phyloP scores from a whole-genome alignment of 2,113 vertebrate species.

The Lophochroa leadbeateri region DNA sequence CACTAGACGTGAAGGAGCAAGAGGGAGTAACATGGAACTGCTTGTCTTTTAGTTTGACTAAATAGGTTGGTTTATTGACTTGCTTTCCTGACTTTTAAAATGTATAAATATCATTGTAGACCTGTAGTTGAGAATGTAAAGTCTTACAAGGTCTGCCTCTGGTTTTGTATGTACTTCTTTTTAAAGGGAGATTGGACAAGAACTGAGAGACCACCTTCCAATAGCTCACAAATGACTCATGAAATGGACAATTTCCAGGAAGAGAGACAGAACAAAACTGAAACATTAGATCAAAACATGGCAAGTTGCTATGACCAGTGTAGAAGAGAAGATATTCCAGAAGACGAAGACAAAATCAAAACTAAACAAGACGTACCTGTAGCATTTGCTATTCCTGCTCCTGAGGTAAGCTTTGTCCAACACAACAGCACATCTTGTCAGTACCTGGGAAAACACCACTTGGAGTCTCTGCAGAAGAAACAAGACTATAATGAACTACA shows the following conservation, averaged over 20 bases:
- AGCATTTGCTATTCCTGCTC: slow-evolving; percentile 65
- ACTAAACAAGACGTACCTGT: slow-evolving; percentile 35
- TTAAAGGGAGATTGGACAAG: slow-evolving; percentile 5
- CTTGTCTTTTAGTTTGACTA: background rate
- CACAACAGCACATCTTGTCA: background rate
- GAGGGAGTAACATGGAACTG: background rate
- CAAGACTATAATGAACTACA: fast-evolving
- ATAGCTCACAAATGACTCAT: slow-evolving; percentile 70
- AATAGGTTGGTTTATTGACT: background rate
- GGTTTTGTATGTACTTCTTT: background rate
- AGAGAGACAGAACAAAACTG: background rate
- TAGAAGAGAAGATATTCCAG: slow-evolving; percentile 38
- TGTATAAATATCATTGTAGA: background rate
- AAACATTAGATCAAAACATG: slow-evolving; percentile 66
- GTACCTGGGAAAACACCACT: background rate
- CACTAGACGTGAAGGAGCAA: background rate
- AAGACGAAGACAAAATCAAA: slow-evolving; percentile 10
- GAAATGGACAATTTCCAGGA: slow-evolving; percentile 71
- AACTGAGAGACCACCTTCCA: slow-evolving; percentile 52
- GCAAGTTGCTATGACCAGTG: slow-evolving; percentile 73
- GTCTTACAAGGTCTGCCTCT: background rate
- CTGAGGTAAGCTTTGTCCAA: slow-evolving; percentile 3
- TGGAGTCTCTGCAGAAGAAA: background rate
- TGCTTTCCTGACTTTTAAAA: background rate
- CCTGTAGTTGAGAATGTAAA: background rate